Base-by-base conservation (phyloP, 2,113 vertebrate species). In the Nothobranchius kuhntae region DNA sequence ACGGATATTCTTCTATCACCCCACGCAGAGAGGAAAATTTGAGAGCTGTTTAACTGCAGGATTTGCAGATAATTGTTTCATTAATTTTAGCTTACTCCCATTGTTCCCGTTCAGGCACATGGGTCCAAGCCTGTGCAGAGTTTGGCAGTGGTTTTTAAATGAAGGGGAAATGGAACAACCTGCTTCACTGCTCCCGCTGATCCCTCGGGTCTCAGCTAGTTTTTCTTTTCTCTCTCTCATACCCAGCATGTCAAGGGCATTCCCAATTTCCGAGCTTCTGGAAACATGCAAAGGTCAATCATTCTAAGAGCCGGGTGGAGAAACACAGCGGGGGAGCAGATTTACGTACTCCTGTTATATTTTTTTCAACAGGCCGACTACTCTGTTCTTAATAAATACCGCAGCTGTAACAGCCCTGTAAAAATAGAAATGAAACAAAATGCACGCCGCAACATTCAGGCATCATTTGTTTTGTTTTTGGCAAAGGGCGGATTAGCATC, bases 131-230 rank as follows among this genome's bases (percentile, higher is more conserved):
- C 48, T 74, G 44, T 15, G 42, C 74, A 65, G 68, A 60, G 77
- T 71, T 65, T 61, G 82, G 78, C 82, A 78, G 77, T 78, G 57
- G 80, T 75, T 83, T 87, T 89, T 85, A 89, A 87, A 80, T 58
- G 71, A 84, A 75, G 84, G 82, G 82, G 86, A 89, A 90, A 90
- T 90, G 87, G 87, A 89, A 86, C 77, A 87, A 82, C 86, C 87
- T 87, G 87, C 89, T 88, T 89, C 78, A 85, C 80, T 89, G 91
- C 88, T 78, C 86, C 75, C 13, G 74, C 71, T 75, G 86, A 89
- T 91, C 92, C 89, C 89, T 71, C 26, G 85, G 87, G 87, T 85
- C 82, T 78, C 68, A 71, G 70, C 73, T 62, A 63, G 50, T 80
- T 79, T 88, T 77, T 69, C 51, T 60, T 75, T 72, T 80, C 71